phyloP scores from a whole-genome alignment of 2,888 invertebrate species.

The Trissolcus japonicus region DNA sequence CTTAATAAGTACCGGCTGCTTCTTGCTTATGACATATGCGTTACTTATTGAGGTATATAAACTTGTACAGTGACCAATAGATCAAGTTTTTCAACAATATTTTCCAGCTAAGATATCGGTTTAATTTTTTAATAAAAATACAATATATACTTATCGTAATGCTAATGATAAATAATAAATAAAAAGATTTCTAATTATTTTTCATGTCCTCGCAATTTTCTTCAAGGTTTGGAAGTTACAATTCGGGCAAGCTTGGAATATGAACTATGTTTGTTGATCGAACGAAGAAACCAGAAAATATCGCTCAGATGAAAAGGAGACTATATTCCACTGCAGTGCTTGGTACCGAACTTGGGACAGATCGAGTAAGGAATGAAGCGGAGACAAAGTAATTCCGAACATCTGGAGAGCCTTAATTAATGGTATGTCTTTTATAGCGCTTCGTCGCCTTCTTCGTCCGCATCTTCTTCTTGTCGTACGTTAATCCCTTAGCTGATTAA shows the following conservation, averaged over 20 bases:
- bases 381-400: slow-evolving; percentile 73
- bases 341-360: slow-evolving; percentile 62
- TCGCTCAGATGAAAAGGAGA: slow-evolving; percentile 46
- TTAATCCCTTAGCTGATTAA: slow-evolving; percentile 67
- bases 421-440: slow-evolving; percentile 69
- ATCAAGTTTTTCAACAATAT: background rate
- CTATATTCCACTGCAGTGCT: slow-evolving; percentile 51
- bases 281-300: slow-evolving; percentile 48
- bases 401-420: slow-evolving; percentile 74
- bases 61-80: background rate
- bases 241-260: slow-evolving; percentile 1
- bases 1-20: slow-evolving; percentile 1
- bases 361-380: slow-evolving; percentile 59
- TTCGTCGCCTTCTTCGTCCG: slow-evolving; percentile 60
- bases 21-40: slow-evolving; percentile 1
- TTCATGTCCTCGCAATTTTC: background rate
- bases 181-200: background rate
- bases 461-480: slow-evolving; percentile 62
- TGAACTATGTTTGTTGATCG: slow-evolving; percentile 37
- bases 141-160: too few relatives aligned
- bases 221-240: slow-evolving; percentile 9
- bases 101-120: too few relatives aligned
- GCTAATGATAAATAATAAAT: background rate
- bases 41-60: background rate
- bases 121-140: too few relatives aligned